These are phyloP conservation scores for Pyrgilauda ruficollis DNA, from an alignment of 2,113 vertebrate species.

Conservation along the genomic window DNA sequence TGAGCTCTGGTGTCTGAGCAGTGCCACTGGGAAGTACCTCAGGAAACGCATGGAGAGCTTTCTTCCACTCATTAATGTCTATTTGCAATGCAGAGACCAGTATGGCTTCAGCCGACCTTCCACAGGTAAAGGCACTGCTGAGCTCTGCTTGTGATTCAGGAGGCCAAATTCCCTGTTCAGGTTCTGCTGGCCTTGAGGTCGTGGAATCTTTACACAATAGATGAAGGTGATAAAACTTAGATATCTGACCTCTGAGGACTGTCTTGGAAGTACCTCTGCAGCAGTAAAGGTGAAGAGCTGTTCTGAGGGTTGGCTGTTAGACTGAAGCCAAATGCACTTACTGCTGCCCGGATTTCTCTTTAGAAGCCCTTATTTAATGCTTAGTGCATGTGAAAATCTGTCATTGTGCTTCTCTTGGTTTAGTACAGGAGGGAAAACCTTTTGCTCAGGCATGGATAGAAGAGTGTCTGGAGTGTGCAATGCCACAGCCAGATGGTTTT, in stretches of 20 bases:
- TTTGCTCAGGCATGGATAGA: neutral
- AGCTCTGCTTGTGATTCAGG: neutral
- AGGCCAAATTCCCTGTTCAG: neutral
- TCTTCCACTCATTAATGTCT: conserved; percentile 76
- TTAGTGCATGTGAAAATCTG: neutral
- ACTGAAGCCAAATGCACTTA: neutral
- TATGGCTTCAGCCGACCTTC: conserved; percentile 43
- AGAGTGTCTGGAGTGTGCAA: neutral
- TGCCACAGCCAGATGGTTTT: neutral
- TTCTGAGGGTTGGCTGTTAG: neutral
- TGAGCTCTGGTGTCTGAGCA: conserved; percentile 84
- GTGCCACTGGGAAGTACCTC: conserved; percentile 50
- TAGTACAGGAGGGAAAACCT: neutral
- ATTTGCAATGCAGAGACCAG: conserved; percentile 69
- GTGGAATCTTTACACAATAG: neutral
- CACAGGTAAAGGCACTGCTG: conserved; percentile 58
- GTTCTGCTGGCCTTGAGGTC: neutral
- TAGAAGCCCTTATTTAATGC: neutral
- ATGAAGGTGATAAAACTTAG: neutral
- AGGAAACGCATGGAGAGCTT: conserved; percentile 58
- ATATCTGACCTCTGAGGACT: neutral
- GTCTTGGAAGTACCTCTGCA: neutral
- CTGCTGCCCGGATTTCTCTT: neutral
- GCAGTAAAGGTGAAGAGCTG: neutral
- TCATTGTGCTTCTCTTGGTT: neutral